Evolutionary conservation across 2,113 vertebrate species (phyloP).

Genomic region (Brienomyrus brachyistius): DNA sequence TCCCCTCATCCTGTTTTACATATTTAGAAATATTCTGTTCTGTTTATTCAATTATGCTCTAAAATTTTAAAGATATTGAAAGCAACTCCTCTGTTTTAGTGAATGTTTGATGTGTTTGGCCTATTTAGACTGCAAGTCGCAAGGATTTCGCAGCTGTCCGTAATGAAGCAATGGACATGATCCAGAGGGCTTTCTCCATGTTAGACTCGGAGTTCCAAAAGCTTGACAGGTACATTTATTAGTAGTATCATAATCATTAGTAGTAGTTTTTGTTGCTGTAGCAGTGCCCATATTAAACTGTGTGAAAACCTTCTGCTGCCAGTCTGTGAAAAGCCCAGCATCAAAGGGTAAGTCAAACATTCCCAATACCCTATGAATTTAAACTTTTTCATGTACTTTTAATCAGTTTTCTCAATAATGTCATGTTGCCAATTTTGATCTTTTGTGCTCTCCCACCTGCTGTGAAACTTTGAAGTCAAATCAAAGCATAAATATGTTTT

Average conservation of each 20-base stretch:
- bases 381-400: background rate
- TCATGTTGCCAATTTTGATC: background rate
- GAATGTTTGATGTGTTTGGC: background rate
- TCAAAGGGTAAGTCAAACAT: background rate
- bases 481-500: background rate
- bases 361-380: background rate
- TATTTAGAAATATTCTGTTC: background rate
- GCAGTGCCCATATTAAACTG: background rate
- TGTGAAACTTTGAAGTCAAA: background rate
- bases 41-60: background rate
- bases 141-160: slow-evolving; percentile 49
- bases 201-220: slow-evolving; percentile 63
- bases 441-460: background rate
- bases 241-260: background rate
- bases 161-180: slow-evolving; percentile 57
- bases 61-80: background rate
- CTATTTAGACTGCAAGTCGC: slow-evolving; percentile 36
- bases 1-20: background rate
- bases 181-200: slow-evolving; percentile 56
- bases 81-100: background rate
- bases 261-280: background rate
- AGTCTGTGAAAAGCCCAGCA: background rate
- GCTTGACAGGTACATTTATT: slow-evolving; percentile 50
- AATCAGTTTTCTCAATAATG: background rate
- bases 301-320: background rate